Percentiles rank a stretch among this genome's conserved stretches.
These are phyloP conservation scores for Ruditapes philippinarum DNA, from an alignment of 1,140 invertebrate genomes.

Conservation along the genomic window DNA sequence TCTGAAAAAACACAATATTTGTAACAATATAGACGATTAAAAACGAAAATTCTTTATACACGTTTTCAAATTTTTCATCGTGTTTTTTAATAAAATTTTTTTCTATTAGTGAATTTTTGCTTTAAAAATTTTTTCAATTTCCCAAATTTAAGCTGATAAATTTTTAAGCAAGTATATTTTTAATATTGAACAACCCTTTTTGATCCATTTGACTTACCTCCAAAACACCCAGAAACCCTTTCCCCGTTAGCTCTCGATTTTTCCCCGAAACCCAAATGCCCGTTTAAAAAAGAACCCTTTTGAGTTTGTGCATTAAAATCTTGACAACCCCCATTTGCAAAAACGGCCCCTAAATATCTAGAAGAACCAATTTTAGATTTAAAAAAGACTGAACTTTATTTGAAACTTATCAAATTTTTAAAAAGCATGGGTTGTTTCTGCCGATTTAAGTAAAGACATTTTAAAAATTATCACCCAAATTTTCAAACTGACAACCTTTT, in stretches of 20 bases:
- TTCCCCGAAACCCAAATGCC: slow-evolving; percentile 21
- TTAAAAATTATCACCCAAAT: no score
- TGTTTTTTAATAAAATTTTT: no score
- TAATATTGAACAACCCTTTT: background rate
- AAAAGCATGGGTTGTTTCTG: no score
- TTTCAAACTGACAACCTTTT: no score
- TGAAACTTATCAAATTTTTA: no score
- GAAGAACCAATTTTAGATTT: background rate
- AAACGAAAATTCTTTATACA: background rate
- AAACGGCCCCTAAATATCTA: slow-evolving; percentile 49
- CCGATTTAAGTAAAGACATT: no score
- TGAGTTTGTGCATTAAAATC: slow-evolving; percentile 59
- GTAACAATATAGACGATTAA: no score
- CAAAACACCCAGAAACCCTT: slow-evolving; percentile 25
- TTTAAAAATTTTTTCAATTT: background rate
- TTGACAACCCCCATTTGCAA: slow-evolving; percentile 61
- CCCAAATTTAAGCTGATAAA: background rate
- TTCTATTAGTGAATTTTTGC: background rate
- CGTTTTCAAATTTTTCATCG: background rate
- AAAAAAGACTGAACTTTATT: no score
- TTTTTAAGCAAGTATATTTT: background rate
- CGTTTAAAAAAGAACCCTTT: slow-evolving; percentile 47
- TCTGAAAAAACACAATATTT: no score
- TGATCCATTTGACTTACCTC: background rate
- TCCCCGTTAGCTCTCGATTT: background rate